phyloP scores from a whole-genome alignment of 2,797 vertebrate genomes.

The Pempheris klunzingeri region DNA sequence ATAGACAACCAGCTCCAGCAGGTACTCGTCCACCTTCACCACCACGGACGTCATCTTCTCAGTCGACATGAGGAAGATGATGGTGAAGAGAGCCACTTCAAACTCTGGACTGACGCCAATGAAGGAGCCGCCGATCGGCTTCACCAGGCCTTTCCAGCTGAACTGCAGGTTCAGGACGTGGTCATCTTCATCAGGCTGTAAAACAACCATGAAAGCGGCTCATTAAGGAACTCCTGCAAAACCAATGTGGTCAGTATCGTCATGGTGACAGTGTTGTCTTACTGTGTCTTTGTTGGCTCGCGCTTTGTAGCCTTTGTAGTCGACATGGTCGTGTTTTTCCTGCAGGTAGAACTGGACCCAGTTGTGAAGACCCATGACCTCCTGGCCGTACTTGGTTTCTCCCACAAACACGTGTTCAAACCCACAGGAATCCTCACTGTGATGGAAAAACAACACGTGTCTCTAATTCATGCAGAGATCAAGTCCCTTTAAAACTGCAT shows the following conservation, averaged over 20 bases:
- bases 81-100: constrained; percentile 88
- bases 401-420: constrained; percentile 92
- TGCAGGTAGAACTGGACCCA: constrained; percentile 92
- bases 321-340: constrained; percentile 84
- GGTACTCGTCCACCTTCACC: constrained; percentile 85
- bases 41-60: constrained; percentile 78
- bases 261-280: constrained; percentile 45
- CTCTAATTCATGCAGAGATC: background rate
- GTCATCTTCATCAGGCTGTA: constrained; percentile 88
- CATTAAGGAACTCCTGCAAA: too few species aligned
- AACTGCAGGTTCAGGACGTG: constrained; percentile 91
- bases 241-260: background rate
- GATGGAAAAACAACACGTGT: background rate
- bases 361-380: constrained; percentile 91
- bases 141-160: constrained; percentile 87
- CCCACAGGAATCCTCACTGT: constrained; percentile 88
- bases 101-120: constrained; percentile 89
- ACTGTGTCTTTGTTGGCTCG: constrained; percentile 84
- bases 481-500: background rate
- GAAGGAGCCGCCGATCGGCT: constrained; percentile 85
- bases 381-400: constrained; percentile 82
- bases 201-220: constrained; percentile 28
- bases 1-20: constrained; percentile 85
- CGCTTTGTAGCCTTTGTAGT: constrained; percentile 88
- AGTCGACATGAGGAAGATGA: constrained; percentile 85